phyloP scores from a whole-genome alignment of 1,140 invertebrate genomes.

The Drosophila lacertosa region DNA sequence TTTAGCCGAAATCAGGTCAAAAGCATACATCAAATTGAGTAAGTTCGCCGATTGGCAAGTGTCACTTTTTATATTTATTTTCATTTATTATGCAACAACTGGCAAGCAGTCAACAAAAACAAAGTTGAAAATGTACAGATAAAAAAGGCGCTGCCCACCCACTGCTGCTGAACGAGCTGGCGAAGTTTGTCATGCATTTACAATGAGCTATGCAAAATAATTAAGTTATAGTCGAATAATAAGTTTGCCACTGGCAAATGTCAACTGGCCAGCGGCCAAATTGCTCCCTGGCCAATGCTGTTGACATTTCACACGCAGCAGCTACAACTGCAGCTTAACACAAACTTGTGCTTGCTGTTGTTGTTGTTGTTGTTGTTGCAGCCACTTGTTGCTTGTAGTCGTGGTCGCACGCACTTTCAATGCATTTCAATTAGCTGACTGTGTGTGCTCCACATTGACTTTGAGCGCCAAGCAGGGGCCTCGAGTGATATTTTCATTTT shows the following conservation, averaged over 20 bases:
- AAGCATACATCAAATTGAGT: constrained; percentile 61
- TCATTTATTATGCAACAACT: constrained; percentile 64
- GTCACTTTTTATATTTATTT: constrained; percentile 71
- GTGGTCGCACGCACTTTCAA: constrained; percentile 77
- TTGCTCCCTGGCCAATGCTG: constrained; percentile 31
- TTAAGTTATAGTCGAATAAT: constrained; percentile 58
- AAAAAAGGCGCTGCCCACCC: constrained; percentile 9
- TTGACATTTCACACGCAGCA: constrained; percentile 77
- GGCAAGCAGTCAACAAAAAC: constrained; percentile 22
- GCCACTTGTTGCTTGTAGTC: constrained; percentile 48
- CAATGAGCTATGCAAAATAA: constrained; percentile 54
- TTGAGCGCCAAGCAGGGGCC: constrained; percentile 41
- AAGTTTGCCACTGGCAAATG: constrained; percentile 52
- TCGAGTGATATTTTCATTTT: constrained; percentile 70
- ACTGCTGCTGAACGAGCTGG: not conserved
- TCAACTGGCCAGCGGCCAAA: constrained; percentile 49
- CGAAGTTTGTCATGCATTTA: constrained; percentile 24
- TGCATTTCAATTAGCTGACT: constrained; percentile 74
- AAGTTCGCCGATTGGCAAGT: constrained; percentile 65
- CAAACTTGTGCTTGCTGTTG: constrained; percentile 20
- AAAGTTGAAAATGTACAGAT: not conserved
- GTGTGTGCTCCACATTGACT: constrained; percentile 72
- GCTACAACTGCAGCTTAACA: constrained; percentile 28
- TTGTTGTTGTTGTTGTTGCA: constrained; percentile 11
- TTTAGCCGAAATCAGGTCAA: constrained; percentile 61